Conservation (phyloP, 2,113 vertebrate genomes). For the Corydoras maculifer region DNA sequence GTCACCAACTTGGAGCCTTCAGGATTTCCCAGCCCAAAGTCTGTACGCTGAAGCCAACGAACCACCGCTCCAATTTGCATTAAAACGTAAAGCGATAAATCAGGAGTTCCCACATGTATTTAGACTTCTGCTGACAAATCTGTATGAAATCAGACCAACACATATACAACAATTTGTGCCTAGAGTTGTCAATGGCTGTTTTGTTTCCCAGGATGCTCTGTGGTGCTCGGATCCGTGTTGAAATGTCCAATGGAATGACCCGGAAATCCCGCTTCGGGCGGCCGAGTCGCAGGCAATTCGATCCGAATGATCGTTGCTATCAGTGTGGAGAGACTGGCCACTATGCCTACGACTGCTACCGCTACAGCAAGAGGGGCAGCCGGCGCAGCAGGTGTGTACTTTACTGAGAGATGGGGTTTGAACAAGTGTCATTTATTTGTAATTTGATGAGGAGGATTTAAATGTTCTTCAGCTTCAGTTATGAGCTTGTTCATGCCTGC, state of each 20-base stretch:
- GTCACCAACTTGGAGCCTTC: too few species aligned
- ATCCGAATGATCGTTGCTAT: constrained; percentile 72
- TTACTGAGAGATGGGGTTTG: too few species aligned
- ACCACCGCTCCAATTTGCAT: too few species aligned
- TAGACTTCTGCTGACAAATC: too few species aligned
- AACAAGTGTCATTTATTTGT: too few species aligned
- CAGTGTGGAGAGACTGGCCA: constrained; percentile 73
- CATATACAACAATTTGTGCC: too few species aligned
- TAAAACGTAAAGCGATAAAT: too few species aligned
- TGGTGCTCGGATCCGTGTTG: constrained; percentile 70
- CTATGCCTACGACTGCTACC: constrained; percentile 76
- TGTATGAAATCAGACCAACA: too few species aligned
- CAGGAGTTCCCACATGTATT: too few species aligned
- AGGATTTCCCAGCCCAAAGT: too few species aligned
- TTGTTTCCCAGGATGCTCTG: constrained; percentile 61
- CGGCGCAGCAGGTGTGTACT: constrained; percentile 63
- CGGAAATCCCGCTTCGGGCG: constrained; percentile 69
- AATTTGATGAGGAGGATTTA: background rate
- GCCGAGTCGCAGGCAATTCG: constrained; percentile 71
- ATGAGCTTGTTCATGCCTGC: background rate
- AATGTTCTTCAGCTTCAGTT: background rate
- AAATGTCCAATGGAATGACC: constrained; percentile 71
- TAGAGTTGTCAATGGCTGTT: background rate
- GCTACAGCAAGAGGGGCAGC: constrained; percentile 67
- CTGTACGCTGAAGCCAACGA: too few species aligned